Base-by-base conservation (phyloP, 1,140 invertebrate species). In the Gonatopus flavifemur region DNA sequence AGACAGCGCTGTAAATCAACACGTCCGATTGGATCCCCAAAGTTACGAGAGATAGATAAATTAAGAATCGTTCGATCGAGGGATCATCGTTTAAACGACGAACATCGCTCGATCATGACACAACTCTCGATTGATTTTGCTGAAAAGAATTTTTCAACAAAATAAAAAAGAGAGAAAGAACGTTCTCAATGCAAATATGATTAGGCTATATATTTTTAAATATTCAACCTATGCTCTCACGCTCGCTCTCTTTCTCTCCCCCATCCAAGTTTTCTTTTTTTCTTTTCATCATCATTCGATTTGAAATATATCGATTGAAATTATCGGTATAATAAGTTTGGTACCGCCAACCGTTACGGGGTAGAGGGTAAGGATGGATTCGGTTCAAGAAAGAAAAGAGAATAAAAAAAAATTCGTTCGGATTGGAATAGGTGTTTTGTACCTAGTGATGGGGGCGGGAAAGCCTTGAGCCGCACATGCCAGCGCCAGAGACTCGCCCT, bases 391-490 rank as follows among this genome's bases (percentile, higher is more conserved):
- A 51, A 18, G 20, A 47, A 38, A 31, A 32, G 24, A 35, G 45
- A 38, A 55, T 20, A 42, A 21, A 24, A 18, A 45, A 19, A 47
- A 13, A 61, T 51, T 45, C 61, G 49, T 53, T 52, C 50, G 54
- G 49, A 63, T n/a, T n/a, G n/a, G n/a, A n/a, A n/a, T n/a, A n/a
- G 44, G 24, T 37, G 36, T 42, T 32, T 53, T 70, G 65, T 70
- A 70, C 68, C 68, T 70, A 69, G 63, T 64, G 60, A 66, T 69
- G 41, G 83, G 83, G 39, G 81, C 73, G 25, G 83, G 83, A 61
- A 79, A 85, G 53, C 80, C 80, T 78, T 88, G 86, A 48, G 84
- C 84, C 62, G 85, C 83, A 68, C 86, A 88, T 52, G 86, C 77
- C 50, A 88, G 71, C 50, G 79, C 81, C 59, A 83, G 65, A 49